A percentile compares a stretch with the other conserved stretches of the same genome.
phyloP scores from a whole-genome alignment of 2,113 vertebrate species.

The Podarcis cretensis region DNA sequence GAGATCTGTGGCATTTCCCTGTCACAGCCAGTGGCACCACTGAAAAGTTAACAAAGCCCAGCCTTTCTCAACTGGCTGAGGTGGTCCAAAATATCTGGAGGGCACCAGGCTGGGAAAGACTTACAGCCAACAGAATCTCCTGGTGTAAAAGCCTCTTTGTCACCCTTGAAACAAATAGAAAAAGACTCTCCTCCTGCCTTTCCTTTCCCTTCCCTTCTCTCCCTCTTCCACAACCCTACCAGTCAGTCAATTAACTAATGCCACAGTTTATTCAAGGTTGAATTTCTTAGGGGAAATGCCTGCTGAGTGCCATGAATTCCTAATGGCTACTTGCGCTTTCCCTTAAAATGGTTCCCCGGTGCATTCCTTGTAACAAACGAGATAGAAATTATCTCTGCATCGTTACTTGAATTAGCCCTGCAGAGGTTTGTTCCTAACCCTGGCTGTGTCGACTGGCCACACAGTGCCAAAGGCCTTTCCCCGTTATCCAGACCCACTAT shows the following conservation, averaged over 20 bases:
- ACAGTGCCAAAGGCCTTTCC: neutral
- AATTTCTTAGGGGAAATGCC: neutral
- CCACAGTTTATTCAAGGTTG: neutral
- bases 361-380: constrained; percentile 19
- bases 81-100: too few relatives aligned
- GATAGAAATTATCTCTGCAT: constrained; percentile 32
- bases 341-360: constrained; percentile 40
- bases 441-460: neutral
- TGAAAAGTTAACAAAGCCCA: neutral
- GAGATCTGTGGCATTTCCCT: neutral
- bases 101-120: neutral
- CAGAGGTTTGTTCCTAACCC: neutral
- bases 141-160: neutral
- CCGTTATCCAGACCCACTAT: neutral
- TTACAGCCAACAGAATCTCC: neutral
- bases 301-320: constrained; percentile 12
- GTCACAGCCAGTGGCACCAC: neutral
- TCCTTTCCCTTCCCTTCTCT: neutral
- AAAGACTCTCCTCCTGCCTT: neutral
- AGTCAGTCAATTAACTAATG: constrained; percentile 21
- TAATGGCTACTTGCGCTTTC: neutral
- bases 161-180: neutral
- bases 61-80: too few relatives aligned
- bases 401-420: constrained; percentile 47
- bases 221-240: neutral